phyloP scores from a whole-genome alignment of 1,140 invertebrate species.

The Physella acuta region DNA sequence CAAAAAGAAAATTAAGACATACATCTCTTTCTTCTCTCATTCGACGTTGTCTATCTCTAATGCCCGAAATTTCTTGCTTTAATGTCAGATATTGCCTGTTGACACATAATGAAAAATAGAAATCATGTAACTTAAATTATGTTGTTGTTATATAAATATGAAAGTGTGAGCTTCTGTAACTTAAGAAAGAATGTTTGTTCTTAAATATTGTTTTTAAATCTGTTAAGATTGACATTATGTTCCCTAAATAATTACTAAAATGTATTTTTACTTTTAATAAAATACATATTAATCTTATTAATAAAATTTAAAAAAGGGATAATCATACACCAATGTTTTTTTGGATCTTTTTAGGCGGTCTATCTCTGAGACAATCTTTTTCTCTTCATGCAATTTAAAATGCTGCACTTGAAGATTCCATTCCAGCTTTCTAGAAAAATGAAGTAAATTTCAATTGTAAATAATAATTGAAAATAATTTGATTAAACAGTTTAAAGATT shows the following conservation, averaged over 20 bases:
- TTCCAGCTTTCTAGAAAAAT: slow-evolving; percentile 47
- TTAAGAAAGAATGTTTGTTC: too few species aligned
- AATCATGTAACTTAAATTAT: too few species aligned
- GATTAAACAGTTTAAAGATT: too few species aligned
- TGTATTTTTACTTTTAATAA: background rate
- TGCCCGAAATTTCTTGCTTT: slow-evolving; percentile 52
- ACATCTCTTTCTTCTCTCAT: slow-evolving; percentile 55
- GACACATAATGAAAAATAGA: too few species aligned
- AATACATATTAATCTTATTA: background rate
- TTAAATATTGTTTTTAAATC: background rate
- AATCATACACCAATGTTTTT: slow-evolving; percentile 52
- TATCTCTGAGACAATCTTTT: slow-evolving; percentile 58
- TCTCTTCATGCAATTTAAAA: slow-evolving; percentile 56
- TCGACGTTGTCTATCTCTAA: slow-evolving; percentile 43
- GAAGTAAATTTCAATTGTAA: too few species aligned
- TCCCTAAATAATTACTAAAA: background rate
- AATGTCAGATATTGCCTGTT: slow-evolving; percentile 43
- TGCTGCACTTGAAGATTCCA: slow-evolving; percentile 50
- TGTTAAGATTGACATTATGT: background rate
- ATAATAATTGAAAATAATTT: too few species aligned
- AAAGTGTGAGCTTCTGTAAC: too few species aligned
- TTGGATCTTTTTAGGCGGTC: slow-evolving; percentile 57
- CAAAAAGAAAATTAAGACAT: slow-evolving; percentile 26
- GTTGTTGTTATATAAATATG: background rate
- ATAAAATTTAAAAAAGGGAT: background rate